A percentile compares a stretch with the other conserved stretches of the same genome.
Evolutionary conservation across 2,113 vertebrate species (phyloP).

Genomic region (Naja naja): DNA sequence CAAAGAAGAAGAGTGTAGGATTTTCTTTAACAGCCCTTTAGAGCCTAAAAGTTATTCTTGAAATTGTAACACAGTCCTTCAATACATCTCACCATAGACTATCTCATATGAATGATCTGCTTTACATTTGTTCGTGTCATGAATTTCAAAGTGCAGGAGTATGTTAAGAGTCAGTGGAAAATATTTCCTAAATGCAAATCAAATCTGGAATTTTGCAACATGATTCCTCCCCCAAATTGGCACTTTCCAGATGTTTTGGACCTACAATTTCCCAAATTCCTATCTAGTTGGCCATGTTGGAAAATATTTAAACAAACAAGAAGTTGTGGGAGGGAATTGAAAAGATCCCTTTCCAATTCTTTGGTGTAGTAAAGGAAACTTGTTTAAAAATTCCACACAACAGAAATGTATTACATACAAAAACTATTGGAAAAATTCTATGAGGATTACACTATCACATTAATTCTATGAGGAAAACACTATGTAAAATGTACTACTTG

Average conservation of each 20-base stretch:
- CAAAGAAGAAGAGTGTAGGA: neutral
- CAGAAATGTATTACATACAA: neutral
- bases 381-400: neutral
- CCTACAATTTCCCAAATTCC: neutral
- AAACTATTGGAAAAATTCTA: neutral
- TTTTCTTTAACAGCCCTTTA: neutral
- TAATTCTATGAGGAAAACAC: neutral
- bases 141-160: slow-evolving; percentile 9
- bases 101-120: slow-evolving; percentile 42
- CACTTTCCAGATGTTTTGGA: neutral
- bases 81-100: slow-evolving; percentile 38
- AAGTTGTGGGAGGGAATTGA: neutral
- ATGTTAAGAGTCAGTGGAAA: slow-evolving; percentile 50
- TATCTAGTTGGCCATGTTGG: neutral
- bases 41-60: neutral
- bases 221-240: neutral
- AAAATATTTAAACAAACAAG: neutral
- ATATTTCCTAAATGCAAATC: slow-evolving; percentile 27
- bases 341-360: neutral
- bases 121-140: slow-evolving; percentile 28
- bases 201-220: neutral
- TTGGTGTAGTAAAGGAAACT: neutral
- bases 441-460: neutral
- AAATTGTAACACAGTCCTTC: neutral
- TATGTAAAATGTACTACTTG: neutral